phyloP scores from a whole-genome alignment of 2,113 vertebrate species.

The Hepsetus odoe region DNA sequence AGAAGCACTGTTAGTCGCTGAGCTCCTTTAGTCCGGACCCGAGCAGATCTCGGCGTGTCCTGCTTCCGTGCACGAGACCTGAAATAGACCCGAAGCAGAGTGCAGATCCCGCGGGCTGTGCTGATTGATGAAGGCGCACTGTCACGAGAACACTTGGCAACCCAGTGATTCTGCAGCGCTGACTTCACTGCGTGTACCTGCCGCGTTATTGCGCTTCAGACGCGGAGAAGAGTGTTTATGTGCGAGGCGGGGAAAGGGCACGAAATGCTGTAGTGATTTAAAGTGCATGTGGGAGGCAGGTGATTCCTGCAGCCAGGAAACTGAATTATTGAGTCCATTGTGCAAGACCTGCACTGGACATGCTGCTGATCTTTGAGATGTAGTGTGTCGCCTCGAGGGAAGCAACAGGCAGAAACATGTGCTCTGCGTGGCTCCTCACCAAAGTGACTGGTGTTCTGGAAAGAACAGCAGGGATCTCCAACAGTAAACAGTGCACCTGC shows the following conservation, averaged over 20 bases:
- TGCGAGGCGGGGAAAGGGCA: no score
- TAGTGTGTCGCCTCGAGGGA: not conserved
- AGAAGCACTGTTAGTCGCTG: slow-evolving; percentile 7
- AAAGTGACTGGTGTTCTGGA: no score
- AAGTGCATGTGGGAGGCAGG: not conserved
- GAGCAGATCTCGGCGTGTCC: not conserved
- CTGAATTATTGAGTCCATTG: not conserved
- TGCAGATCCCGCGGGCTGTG: not conserved
- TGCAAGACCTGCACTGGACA: not conserved
- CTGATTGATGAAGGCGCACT: not conserved
- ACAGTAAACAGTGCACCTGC: no score
- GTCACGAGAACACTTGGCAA: not conserved
- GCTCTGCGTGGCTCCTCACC: no score
- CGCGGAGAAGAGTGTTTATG: no score
- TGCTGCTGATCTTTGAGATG: not conserved
- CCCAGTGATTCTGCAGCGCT: not conserved
- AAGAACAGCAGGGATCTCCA: no score
- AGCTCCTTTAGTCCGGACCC: not conserved
- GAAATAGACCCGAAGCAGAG: not conserved
- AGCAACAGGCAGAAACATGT: not conserved
- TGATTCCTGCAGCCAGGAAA: not conserved
- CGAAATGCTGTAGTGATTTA: not conserved
- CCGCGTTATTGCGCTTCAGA: no score
- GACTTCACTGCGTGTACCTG: not conserved
- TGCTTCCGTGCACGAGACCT: not conserved